Conservation (phyloP, 2,113 vertebrate species). For the Colossoma macropomum region DNA sequence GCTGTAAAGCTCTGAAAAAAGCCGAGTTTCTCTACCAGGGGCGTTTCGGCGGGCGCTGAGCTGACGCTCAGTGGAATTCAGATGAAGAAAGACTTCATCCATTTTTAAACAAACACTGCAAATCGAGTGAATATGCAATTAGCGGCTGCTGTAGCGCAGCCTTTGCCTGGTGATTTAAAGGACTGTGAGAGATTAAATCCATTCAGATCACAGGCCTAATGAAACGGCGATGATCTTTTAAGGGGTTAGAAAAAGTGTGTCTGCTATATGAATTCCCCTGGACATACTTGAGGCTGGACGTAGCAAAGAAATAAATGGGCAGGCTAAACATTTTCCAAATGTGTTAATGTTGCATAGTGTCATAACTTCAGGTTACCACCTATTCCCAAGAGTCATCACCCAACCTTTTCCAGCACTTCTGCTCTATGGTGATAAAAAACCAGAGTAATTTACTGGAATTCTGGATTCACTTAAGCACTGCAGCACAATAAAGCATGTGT, state of each 20-base stretch:
- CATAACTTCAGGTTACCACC: too few relatives aligned
- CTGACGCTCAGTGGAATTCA: background rate
- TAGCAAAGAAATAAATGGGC: too few relatives aligned
- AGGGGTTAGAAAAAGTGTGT: too few relatives aligned
- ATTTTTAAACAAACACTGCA: conserved; percentile 63
- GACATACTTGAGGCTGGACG: background rate
- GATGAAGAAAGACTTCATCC: conserved; percentile 58
- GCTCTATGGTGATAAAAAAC: too few relatives aligned
- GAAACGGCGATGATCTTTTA: background rate
- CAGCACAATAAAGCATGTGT: too few relatives aligned
- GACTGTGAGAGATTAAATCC: background rate
- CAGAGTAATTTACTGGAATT: too few relatives aligned
- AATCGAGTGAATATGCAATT: conserved; percentile 39
- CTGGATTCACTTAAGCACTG: too few relatives aligned
- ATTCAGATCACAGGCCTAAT: background rate
- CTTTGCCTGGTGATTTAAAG: background rate
- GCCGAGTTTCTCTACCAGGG: background rate
- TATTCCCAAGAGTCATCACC: too few relatives aligned
- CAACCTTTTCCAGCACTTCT: too few relatives aligned
- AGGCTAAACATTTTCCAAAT: too few relatives aligned
- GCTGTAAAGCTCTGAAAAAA: background rate
- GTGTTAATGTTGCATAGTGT: too few relatives aligned
- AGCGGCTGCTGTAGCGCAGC: background rate
- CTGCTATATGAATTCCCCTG: background rate
- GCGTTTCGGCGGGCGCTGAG: background rate